phyloP scores from a whole-genome alignment of 2,888 invertebrate species.

The Poecilobothrus nobilitatus region DNA sequence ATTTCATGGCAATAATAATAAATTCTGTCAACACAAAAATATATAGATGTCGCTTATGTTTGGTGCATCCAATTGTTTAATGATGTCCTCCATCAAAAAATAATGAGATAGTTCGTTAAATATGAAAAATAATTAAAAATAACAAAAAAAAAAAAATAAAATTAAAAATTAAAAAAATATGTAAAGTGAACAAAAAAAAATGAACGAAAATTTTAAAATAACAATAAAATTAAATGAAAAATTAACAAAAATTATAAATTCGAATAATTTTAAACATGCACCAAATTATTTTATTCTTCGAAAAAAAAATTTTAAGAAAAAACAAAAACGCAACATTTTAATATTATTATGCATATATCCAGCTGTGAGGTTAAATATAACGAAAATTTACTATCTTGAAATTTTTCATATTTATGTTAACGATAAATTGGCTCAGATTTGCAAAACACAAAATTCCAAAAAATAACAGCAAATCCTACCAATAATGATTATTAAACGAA shows the following conservation, averaged over 20 bases:
- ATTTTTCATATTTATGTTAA: conserved; percentile 11
- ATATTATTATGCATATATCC: conserved; percentile 9
- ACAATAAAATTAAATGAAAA: neutral
- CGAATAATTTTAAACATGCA: neutral
- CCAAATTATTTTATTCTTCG: neutral
- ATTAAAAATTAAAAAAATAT: neutral
- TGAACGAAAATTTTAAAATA: neutral
- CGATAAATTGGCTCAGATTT: conserved; percentile 12
- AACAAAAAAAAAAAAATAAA: neutral
- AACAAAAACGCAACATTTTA: neutral
- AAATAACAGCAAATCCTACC: neutral
- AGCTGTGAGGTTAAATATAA: conserved; percentile 16
- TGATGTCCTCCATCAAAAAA: conserved; percentile 4
- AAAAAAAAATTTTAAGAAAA: too few relatives aligned
- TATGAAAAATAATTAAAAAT: neutral
- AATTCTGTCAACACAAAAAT: too few relatives aligned
- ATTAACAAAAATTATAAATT: neutral
- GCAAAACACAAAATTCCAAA: conserved; percentile 6
- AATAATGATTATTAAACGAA: too few relatives aligned
- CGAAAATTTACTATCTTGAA: conserved; percentile 16
- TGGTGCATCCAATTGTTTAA: neutral
- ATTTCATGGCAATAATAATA: too few relatives aligned
- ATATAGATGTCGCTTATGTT: too few relatives aligned
- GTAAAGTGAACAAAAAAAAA: neutral
- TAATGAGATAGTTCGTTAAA: neutral